A percentile compares a stretch with the other conserved stretches of the same genome.
phyloP scores from a whole-genome alignment of 2,797 vertebrate genomes.

The Sarcophilus harrisii region DNA sequence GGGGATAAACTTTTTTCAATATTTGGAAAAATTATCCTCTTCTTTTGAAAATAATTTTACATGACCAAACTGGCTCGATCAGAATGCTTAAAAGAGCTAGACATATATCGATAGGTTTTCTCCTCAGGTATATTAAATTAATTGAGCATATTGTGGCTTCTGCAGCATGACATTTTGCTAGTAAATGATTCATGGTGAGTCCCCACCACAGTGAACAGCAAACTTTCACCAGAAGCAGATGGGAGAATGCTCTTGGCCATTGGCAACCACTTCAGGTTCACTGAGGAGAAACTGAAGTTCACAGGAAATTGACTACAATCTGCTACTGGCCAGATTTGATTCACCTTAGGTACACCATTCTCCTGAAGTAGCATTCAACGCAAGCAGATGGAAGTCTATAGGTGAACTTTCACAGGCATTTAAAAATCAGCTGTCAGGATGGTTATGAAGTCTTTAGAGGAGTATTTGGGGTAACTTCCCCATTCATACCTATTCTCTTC shows the following conservation, averaged over 20 bases:
- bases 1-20: background rate
- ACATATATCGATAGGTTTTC: constrained; percentile 52
- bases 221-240: constrained; percentile 76
- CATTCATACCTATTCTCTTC: background rate
- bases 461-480: constrained; percentile 38
- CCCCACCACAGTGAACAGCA: constrained; percentile 57
- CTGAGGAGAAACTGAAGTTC: constrained; percentile 64
- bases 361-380: constrained; percentile 52
- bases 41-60: constrained; percentile 1
- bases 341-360: constrained; percentile 16
- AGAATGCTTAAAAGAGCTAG: constrained; percentile 44
- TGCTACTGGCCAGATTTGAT: constrained; percentile 68
- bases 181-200: constrained; percentile 70
- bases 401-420: constrained; percentile 20
- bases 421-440: constrained; percentile 51
- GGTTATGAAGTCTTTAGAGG: constrained; percentile 62
- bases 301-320: constrained; percentile 73
- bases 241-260: constrained; percentile 66
- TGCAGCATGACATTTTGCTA: constrained; percentile 70
- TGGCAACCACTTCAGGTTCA: constrained; percentile 61
- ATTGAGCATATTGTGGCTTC: constrained; percentile 51
- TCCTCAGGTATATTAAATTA: constrained; percentile 78
- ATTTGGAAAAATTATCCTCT: background rate
- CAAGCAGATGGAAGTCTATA: constrained; percentile 74
- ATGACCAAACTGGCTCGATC: background rate